Base-by-base conservation (phyloP, 2,797 vertebrate species). In the Mionectes olivaceus region DNA sequence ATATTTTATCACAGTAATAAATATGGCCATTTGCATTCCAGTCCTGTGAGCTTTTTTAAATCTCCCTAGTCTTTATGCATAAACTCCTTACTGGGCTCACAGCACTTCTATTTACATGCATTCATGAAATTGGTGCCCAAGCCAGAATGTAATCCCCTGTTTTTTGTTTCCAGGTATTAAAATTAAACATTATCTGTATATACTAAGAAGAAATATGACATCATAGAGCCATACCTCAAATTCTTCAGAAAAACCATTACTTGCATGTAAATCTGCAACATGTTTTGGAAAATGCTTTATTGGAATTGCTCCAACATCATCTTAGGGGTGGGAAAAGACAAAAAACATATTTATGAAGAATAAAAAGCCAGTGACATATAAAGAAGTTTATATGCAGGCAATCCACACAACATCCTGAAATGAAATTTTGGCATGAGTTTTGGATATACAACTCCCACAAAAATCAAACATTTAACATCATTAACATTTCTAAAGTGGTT, bases 231-330 rank as follows among this genome's bases (percentile, higher is more conserved):
- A 81, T 98, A 99, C 99, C 99, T 99, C 98, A 98, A 99, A 99
- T 98, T 99, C 99, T 97, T 97, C 97, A 71, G 98, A 98, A 97
- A 99, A 99, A 57, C 99, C 98, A 95, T 96, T 98, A 85, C 97
- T 98, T 97, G 98, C 97, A 97, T 99, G 99, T 93, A 99, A 99
- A 78, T 99, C 98, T 61, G 98, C 97, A 85, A 99, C 99, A 63
- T 99, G 99, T 96, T 98, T 98, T 91, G 99, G 98, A 95, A 99
- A 99, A 91, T 99, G 98, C 95, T 98, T 98, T 96, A 98, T 97
- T 84, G 98, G 97, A 94, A 99, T 98, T 87, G 98, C 94, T 78
- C 98, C 97, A 88, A 98, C 97, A 82, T 99, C 98, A 97, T 98
- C 98, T 98, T 97, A 94, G 79, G 90, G 61, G 85, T 96, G 87